Conservation (phyloP, 2,888 invertebrate species). For the Oxystoma pomonae region DNA sequence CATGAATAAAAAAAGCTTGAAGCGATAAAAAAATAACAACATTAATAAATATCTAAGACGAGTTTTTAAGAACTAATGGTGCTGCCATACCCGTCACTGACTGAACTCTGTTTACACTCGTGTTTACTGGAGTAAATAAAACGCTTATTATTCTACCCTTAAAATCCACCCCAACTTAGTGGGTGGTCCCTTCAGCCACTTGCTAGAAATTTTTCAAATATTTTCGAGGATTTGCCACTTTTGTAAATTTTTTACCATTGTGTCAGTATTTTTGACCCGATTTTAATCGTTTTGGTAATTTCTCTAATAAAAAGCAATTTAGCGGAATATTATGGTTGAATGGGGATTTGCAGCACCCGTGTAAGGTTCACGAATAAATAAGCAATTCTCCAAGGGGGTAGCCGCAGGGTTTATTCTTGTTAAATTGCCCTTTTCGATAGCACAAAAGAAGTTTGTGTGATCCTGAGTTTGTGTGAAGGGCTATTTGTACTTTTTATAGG, state of each 20-base stretch:
- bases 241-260: conserved; percentile 19
- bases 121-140: conserved; percentile 26
- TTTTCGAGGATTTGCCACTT: conserved; percentile 26
- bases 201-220: conserved; percentile 24
- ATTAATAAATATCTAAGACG: too few relatives aligned
- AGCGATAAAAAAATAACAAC: too few relatives aligned
- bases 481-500: neutral
- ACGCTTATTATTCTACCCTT: conserved; percentile 21
- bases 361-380: neutral
- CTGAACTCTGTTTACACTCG: conserved; percentile 24
- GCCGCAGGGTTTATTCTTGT: neutral
- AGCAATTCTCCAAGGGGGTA: neutral
- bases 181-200: conserved; percentile 29
- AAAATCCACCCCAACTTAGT: conserved; percentile 19
- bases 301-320: neutral
- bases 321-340: neutral
- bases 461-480: neutral
- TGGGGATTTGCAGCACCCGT: neutral
- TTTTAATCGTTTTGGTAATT: neutral
- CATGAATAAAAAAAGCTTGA: too few relatives aligned
- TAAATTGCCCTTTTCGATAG: neutral
- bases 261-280: neutral
- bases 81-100: conserved; percentile 14
- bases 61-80: too few relatives aligned
- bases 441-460: neutral